Evolutionary conservation across 2,888 invertebrate genomes (phyloP).

Genomic region (Drosophila rellima): DNA sequence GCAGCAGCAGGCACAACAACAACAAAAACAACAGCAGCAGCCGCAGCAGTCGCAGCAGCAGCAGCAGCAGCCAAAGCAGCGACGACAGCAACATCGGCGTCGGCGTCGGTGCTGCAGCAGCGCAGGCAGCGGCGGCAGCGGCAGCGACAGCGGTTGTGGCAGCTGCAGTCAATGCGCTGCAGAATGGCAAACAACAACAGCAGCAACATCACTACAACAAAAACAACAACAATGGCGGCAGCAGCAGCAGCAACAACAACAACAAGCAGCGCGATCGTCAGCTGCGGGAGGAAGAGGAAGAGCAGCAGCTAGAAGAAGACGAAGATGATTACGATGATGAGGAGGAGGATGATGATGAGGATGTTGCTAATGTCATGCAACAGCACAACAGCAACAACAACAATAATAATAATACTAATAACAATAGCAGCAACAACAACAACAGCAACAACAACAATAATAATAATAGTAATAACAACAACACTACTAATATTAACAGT

Average conservation of each 20-base stretch:
- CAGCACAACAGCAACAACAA: slow-evolving; percentile 46
- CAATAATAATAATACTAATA: background rate
- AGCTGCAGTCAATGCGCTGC: slow-evolving; percentile 32
- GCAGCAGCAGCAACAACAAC: slow-evolving; percentile 35
- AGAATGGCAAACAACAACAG: slow-evolving; percentile 42
- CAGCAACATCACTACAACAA: slow-evolving; percentile 36
- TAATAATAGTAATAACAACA: slow-evolving; percentile 39
- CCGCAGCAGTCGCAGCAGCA: slow-evolving; percentile 20
- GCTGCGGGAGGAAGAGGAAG: slow-evolving; percentile 27
- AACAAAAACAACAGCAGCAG: slow-evolving; percentile 15
- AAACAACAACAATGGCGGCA: slow-evolving; percentile 33
- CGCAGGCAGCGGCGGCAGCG: slow-evolving; percentile 58
- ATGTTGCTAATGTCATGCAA: slow-evolving; percentile 32
- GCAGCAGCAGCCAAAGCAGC: slow-evolving; percentile 37
- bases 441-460: slow-evolving; percentile 35
- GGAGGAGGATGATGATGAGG: slow-evolving; percentile 36
- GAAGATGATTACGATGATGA: slow-evolving; percentile 58
- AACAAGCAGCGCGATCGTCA: slow-evolving; percentile 31
- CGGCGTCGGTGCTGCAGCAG: slow-evolving; percentile 58
- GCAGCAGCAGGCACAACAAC: slow-evolving; percentile 30
- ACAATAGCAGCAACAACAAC: slow-evolving; percentile 30
- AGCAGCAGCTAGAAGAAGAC: slow-evolving; percentile 43
- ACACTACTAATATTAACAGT: slow-evolving; percentile 43
- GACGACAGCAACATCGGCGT: slow-evolving; percentile 49
- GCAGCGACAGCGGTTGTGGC: slow-evolving; percentile 35